These are phyloP conservation scores for Halcyon chelicuti DNA, from an alignment of 2,797 vertebrate species.

Conservation along the genomic window DNA sequence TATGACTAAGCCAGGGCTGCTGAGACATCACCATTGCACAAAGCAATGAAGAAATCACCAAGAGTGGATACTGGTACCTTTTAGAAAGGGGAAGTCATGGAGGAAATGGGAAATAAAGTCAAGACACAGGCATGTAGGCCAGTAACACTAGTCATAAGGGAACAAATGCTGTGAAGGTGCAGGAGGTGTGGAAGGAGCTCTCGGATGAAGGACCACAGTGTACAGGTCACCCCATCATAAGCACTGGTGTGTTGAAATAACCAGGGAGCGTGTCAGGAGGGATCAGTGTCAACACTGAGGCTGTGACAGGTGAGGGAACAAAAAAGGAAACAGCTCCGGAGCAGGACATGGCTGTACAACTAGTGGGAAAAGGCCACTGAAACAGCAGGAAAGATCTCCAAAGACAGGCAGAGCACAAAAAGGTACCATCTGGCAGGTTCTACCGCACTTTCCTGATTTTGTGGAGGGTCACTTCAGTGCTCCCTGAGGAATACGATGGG, in stretches of 20 bases:
- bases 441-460: not conserved
- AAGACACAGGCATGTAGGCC: not conserved
- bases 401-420: not conserved
- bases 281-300: not conserved
- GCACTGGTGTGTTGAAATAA: not conserved
- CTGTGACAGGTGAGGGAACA: not conserved
- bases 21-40: conserved; percentile 14
- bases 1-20: not conserved
- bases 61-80: not conserved
- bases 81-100: not conserved
- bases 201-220: fast-evolving
- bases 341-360: not conserved
- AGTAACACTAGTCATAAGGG: not conserved
- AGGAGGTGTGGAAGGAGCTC: not conserved
- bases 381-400: not conserved
- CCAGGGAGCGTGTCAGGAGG: not conserved
- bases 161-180: not conserved
- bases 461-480: not conserved
- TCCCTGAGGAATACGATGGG: not conserved
- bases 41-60: conserved; percentile 27
- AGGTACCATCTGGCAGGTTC: fast-evolving
- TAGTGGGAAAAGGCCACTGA: not conserved
- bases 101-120: conserved; percentile 24
- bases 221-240: not conserved
- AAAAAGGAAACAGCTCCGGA: not conserved